phyloP scores from a whole-genome alignment of 2,113 vertebrate species.

The Taurulus bubalis region DNA sequence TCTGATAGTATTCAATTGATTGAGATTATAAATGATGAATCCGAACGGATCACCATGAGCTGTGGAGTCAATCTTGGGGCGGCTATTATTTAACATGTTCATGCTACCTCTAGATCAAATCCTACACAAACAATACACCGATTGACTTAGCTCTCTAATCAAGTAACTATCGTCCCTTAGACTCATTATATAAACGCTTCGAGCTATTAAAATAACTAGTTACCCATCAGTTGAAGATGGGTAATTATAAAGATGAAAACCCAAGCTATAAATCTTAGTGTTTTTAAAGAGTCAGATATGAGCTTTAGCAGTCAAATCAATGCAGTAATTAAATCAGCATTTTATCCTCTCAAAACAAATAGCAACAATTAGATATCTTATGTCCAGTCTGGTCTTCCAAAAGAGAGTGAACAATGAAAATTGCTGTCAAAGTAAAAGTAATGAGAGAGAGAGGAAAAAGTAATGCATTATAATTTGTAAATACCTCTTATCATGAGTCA shows the following conservation, averaged over 20 bases:
- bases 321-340: background rate
- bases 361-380: background rate
- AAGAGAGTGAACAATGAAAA: background rate
- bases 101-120: background rate
- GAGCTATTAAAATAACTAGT: background rate
- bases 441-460: background rate
- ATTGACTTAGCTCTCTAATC: background rate
- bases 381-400: background rate
- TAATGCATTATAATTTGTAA: background rate
- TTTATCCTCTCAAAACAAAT: background rate
- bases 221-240: no score
- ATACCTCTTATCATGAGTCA: no score
- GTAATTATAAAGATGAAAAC: background rate
- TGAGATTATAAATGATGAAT: background rate
- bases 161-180: background rate
- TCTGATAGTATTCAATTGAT: background rate
- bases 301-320: background rate
- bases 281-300: background rate
- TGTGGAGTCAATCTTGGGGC: background rate
- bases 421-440: background rate
- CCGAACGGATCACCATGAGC: background rate
- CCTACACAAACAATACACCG: background rate
- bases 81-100: background rate
- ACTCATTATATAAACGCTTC: background rate
- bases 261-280: background rate